Evolutionary conservation across 2,888 invertebrate genomes (phyloP), one percentile per base, ranked within the genome.

Genomic region (Sclerodermus sp.): DNA sequence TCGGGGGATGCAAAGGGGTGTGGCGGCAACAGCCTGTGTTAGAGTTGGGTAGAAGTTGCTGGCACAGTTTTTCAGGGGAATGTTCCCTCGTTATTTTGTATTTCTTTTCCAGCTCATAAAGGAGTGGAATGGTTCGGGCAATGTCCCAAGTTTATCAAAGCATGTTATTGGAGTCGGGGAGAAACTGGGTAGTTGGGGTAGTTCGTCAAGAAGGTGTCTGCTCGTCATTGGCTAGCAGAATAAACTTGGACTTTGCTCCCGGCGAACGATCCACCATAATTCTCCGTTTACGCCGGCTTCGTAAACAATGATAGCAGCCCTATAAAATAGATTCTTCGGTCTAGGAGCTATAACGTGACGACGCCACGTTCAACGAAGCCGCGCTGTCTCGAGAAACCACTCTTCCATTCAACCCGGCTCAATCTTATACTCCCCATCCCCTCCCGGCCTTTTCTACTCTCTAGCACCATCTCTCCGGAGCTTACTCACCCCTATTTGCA

Each of bases 361-460:
- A 50, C 42, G 47, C 47, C 23, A 23, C 23, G 23, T 23, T 5
- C 23, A 23, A 23, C 23, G 23, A 23, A 23, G 23, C 23, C 48
- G 49, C 38, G 32, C 48, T 37, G 40, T 48, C 41, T 48, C 48
- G 47, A 42, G 37, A 36, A 42, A 50, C 50, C 42, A 39, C 18
- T 50, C 50, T 42, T 23, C 23, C 23, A 23, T 23, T 23, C 23
- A 23, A 8, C 4, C 23, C 8, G 3, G 23, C 23, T 23, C 23
- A 23, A 23, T 23, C 23, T 23, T 8, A 23, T 23, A 23, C 23
- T 23, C 23, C 44, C 44, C 36, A 34, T 30, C 23, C 29, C 45
- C 44, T 45, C 31, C 14, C 10, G 44, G 44, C 47, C 31, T 29
- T 45, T 51, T 34, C 42, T n/a, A 14, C 36, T 38, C 43, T 16